Base-by-base conservation (phyloP, 2,797 vertebrate species). In the Liparis tanakae region DNA sequence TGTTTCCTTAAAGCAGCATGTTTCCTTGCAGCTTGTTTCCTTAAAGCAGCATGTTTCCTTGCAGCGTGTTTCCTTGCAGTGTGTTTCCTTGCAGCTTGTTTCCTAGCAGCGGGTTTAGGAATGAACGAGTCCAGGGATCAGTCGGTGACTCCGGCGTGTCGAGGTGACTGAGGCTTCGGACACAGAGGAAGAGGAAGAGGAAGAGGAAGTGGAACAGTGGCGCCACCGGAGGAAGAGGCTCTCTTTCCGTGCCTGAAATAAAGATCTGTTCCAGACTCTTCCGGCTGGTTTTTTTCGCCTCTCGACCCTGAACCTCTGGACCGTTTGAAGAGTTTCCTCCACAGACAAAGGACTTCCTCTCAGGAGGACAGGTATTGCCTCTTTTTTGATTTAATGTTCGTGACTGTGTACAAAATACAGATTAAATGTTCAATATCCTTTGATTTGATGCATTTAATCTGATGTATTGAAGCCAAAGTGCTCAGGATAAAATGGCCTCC, bases 191-290 rank as follows among this genome's bases (percentile, higher is more conserved):
- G 67, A 86, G 72, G 70, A 87, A 72, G 62, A 87, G 83, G 66
- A 92, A 93, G 92, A 87, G 85, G 91, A 93, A 92, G 80, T 80
- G 87, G 81, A 89, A 91, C 87, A 83, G 90, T 85, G 79, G 90
- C 88, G 88, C 90, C 89, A 87, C 81, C 85, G 86, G 83, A 91
- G 89, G 89, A 91, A 92, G 88, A 89, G 89, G 85, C 86, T 89
- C 76, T 88, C 84, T 13, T 93, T 90, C 91, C 88, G 78, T 75
- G 82, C 85, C 86, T 87, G 87, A 92, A 91, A 92, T 90, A 91
- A 90, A 92, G 83, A 90, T 89, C 80, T 75, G 80, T 66, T 69
- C 87, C 87, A 88, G 86, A 90, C 89, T 89, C 82, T 85, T 92
- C 91, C 87, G 72, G 78, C 78, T 79, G 33, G 72, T 86, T 91